Conservation (phyloP, 2,888 invertebrate species). For the Stomorhina lunata region DNA sequence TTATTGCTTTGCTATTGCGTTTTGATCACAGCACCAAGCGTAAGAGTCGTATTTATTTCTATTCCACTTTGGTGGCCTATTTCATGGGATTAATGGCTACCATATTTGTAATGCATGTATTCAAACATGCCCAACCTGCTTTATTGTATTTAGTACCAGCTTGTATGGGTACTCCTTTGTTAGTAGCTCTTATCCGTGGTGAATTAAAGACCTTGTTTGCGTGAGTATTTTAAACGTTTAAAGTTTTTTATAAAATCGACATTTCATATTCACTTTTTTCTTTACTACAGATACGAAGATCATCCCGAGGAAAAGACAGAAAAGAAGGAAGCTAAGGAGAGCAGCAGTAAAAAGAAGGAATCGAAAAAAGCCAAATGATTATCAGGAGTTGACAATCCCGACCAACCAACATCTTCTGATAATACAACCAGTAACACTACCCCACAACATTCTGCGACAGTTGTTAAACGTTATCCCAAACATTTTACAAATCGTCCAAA, state of each 20-base stretch:
- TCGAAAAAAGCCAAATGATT: conserved; percentile 78
- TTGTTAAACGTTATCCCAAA: conserved; percentile 64
- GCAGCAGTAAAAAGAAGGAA: conserved; percentile 77
- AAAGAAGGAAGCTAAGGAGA: conserved; percentile 78
- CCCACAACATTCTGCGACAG: conserved; percentile 49
- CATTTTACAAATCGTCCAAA: conserved; percentile 64
- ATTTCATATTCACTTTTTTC: conserved; percentile 18
- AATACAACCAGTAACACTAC: conserved; percentile 39
- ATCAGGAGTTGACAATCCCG: conserved; percentile 30
- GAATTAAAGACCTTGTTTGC: conserved; percentile 94
- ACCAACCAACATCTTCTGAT: conserved; percentile 14
- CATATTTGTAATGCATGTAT: conserved; percentile 98
- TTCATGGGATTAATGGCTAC: conserved; percentile 95
- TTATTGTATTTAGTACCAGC: conserved; percentile 98
- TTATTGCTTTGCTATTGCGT: conserved; percentile 96
- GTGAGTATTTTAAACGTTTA: conserved; percentile 82
- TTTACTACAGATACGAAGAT: conserved; percentile 84
- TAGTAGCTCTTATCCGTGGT: conserved; percentile 93
- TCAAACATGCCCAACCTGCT: conserved; percentile 99
- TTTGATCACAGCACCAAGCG: conserved; percentile 95
- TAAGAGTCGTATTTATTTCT: conserved; percentile 92
- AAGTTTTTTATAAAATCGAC: background rate
- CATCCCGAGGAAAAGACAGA: conserved; percentile 82
- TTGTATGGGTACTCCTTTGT: conserved; percentile 93
- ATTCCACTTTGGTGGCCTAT: conserved; percentile 95